These are phyloP conservation scores for Prionailurus viverrinus DNA, from an alignment of 2,113 vertebrate species.

Conservation along the genomic window DNA sequence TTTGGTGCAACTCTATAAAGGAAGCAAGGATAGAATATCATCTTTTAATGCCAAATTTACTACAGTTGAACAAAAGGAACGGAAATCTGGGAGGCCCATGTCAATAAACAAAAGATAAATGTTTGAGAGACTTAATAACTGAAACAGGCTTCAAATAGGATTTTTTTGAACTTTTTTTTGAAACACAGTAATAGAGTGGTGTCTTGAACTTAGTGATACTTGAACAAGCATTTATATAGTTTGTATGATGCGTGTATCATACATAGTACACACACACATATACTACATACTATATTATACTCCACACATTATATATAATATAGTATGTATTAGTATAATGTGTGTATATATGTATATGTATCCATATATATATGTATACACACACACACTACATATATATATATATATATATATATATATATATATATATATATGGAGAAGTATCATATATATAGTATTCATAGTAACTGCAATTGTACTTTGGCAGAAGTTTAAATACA, in stretches of 20 bases:
- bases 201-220: conserved; percentile 11
- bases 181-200: neutral
- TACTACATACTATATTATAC: neutral
- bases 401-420: neutral
- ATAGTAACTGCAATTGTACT: neutral
- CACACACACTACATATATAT: neutral
- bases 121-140: conserved; percentile 49
- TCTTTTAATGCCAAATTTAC: conserved; percentile 66
- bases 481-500: neutral
- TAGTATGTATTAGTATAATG: neutral
- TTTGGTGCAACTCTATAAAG: conserved; percentile 69
- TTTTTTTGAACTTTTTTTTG: conserved; percentile 7
- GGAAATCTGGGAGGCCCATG: conserved; percentile 72
- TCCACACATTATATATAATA: neutral
- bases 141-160: conserved; percentile 59
- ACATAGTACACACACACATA: neutral
- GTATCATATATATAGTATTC: neutral
- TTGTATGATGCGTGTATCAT: neutral
- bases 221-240: neutral
- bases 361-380: neutral
- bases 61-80: conserved; percentile 67
- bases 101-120: conserved; percentile 79
- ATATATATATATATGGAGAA: neutral
- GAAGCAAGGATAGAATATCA: conserved; percentile 72
- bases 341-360: neutral